A percentile compares a stretch with the other conserved stretches of the same genome.
Evolutionary conservation across 2,888 invertebrate genomes (phyloP).

Genomic region (Balanococcus diminutus): DNA sequence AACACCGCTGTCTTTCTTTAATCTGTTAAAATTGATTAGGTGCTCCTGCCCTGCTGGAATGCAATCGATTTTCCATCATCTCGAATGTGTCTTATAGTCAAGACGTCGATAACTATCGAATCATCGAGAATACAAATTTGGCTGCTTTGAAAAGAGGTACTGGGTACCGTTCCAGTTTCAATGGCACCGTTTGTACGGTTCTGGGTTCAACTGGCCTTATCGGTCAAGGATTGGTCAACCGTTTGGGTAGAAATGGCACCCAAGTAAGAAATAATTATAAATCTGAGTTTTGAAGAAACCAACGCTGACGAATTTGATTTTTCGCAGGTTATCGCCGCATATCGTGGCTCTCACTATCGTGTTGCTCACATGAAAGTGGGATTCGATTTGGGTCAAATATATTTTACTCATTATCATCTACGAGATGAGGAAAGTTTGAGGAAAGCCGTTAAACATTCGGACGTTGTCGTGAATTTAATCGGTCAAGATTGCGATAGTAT

Average conservation of each 20-base stretch:
- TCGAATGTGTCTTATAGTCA: neutral
- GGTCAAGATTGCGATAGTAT: slow-evolving; percentile 91
- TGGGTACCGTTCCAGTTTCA: slow-evolving; percentile 94
- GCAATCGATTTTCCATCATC: neutral
- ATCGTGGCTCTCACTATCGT: slow-evolving; percentile 85
- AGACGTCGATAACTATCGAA: slow-evolving; percentile 56
- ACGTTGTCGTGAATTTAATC: slow-evolving; percentile 94
- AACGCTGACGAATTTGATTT: no score
- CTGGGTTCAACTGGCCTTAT: slow-evolving; percentile 92
- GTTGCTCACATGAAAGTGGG: slow-evolving; percentile 75
- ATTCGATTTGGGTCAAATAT: slow-evolving; percentile 95
- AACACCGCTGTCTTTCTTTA: neutral
- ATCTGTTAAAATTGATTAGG: neutral
- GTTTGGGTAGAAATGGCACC: slow-evolving; percentile 83
- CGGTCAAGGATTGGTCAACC: slow-evolving; percentile 86
- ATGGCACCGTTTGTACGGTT: slow-evolving; percentile 96
- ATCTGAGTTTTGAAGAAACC: no score
- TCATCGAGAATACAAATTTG: slow-evolving; percentile 59
- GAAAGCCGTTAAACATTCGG: slow-evolving; percentile 88
- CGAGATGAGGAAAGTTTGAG: slow-evolving; percentile 84
- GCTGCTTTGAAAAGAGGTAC: slow-evolving; percentile 78
- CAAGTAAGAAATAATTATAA: slow-evolving; percentile 68
- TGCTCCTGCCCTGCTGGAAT: neutral
- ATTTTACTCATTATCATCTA: slow-evolving; percentile 81
- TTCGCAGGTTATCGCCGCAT: slow-evolving; percentile 92